Evolutionary conservation across 2,797 vertebrate species (phyloP).

Genomic region (Gymnodraco acuticeps): DNA sequence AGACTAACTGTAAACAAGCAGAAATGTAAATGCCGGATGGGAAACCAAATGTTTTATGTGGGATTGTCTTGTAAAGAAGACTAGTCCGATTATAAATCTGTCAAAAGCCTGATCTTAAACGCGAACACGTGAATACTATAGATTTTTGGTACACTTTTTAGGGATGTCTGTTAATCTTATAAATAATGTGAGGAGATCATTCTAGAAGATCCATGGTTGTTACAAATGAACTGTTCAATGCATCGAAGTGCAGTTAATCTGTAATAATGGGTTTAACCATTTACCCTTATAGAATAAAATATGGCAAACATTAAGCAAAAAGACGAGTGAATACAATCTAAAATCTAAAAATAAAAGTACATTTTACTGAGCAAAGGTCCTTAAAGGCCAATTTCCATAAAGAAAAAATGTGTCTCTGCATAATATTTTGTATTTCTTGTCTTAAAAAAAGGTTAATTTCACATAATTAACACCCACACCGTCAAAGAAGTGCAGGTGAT

Average conservation of each 20-base stretch:
- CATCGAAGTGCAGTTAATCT: not conserved
- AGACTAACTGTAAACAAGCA: slow-evolving; percentile 25
- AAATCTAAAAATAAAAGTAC: not conserved
- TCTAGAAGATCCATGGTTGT: slow-evolving; percentile 3
- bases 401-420: slow-evolving; percentile 14
- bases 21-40: slow-evolving; percentile 33
- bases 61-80: slow-evolving; percentile 13
- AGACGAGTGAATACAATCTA: not conserved
- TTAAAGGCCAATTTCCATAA: slow-evolving; percentile 12
- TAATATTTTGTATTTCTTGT: slow-evolving; percentile 36
- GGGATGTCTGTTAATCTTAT: not conserved
- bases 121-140: slow-evolving; percentile 4
- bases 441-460: slow-evolving; percentile 45
- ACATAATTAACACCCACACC: slow-evolving; percentile 63
- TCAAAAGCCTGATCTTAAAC: slow-evolving; percentile 3
- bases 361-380: slow-evolving; percentile 7
- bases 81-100: not conserved
- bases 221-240: slow-evolving; percentile 16
- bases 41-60: slow-evolving; percentile 8
- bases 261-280: not conserved
- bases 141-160: not conserved
- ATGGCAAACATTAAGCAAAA: slow-evolving; percentile 28
- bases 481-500: slow-evolving; percentile 69
- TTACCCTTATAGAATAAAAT: slow-evolving; percentile 18
- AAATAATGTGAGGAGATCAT: not conserved